A percentile compares a stretch with the other conserved stretches of the same genome.
phyloP scores from a whole-genome alignment of 2,797 vertebrate genomes.

The Mionectes olivaceus region DNA sequence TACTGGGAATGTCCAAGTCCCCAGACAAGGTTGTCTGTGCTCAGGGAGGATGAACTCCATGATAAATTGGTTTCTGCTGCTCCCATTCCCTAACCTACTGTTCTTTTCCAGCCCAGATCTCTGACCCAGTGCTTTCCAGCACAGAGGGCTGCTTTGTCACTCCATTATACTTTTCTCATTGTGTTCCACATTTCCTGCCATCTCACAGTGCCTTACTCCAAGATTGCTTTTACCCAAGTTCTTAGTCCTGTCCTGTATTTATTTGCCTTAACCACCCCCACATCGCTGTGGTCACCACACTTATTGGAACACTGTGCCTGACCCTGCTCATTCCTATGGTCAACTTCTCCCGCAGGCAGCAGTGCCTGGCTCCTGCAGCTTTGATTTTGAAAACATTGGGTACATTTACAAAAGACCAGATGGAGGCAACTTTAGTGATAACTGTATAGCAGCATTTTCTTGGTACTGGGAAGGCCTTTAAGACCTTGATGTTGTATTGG shows the following conservation, averaged over 20 bases:
- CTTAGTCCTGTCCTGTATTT: neutral
- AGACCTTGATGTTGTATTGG: neutral
- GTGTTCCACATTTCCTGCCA: neutral
- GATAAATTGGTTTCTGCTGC: neutral
- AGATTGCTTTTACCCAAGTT: neutral
- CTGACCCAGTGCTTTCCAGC: neutral
- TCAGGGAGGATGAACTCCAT: neutral
- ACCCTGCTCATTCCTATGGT: accelerated
- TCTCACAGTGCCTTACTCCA: neutral
- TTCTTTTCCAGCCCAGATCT: neutral
- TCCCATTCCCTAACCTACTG: neutral
- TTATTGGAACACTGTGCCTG: neutral
- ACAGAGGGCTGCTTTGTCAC: neutral
- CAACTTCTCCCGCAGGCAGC: neutral
- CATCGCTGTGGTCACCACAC: neutral
- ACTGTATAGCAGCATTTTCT: neutral
- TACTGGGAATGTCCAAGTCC: neutral
- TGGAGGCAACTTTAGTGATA: neutral
- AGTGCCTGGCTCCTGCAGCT: neutral
- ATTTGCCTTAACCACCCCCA: neutral
- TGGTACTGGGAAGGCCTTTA: neutral
- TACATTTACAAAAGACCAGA: neutral
- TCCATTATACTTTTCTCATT: neutral
- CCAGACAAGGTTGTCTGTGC: neutral
- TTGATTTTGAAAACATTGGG: neutral